Conservation (phyloP, 2,797 vertebrate genomes). For the Gobionotothen gibberifrons region DNA sequence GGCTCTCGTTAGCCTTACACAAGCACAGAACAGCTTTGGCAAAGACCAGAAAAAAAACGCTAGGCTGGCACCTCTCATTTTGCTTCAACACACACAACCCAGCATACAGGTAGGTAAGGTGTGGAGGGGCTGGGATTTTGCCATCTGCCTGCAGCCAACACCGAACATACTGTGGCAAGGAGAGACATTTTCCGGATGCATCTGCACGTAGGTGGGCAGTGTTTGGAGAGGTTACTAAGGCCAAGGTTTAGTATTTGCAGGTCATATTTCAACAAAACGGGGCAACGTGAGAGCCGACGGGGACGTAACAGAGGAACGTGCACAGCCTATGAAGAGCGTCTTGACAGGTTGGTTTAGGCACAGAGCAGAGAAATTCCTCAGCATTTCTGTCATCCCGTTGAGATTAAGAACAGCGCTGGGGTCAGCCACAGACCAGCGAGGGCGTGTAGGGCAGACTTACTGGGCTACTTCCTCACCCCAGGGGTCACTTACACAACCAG, state of each 20-base stretch:
- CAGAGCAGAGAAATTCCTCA: slow-evolving; percentile 84
- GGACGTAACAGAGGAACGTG: slow-evolving; percentile 51
- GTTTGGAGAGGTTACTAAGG: slow-evolving; percentile 65
- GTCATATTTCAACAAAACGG: slow-evolving; percentile 70
- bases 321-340: slow-evolving; percentile 32
- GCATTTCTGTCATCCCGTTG: slow-evolving; percentile 69
- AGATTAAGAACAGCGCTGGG: slow-evolving; percentile 62
- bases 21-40: slow-evolving; percentile 28
- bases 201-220: slow-evolving; percentile 63
- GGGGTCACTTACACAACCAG: slow-evolving; percentile 56
- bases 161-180: slow-evolving; percentile 49
- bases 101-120: slow-evolving; percentile 51
- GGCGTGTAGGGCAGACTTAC: slow-evolving; percentile 33
- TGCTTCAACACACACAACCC: slow-evolving; percentile 28
- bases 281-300: slow-evolving; percentile 51
- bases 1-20: slow-evolving; percentile 42
- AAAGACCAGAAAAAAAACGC: background rate
- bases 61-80: slow-evolving; percentile 33
- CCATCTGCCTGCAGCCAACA: slow-evolving; percentile 46
- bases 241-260: slow-evolving; percentile 61
- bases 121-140: slow-evolving; percentile 13
- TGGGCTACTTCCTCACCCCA: slow-evolving; percentile 38
- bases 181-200: slow-evolving; percentile 65
- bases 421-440: slow-evolving; percentile 57
- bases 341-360: slow-evolving; percentile 75